These are phyloP conservation scores for Rhopilema esculentum DNA, from an alignment of 30 jellyfish, hydroid and myxozoan species.

Conservation along the genomic window DNA sequence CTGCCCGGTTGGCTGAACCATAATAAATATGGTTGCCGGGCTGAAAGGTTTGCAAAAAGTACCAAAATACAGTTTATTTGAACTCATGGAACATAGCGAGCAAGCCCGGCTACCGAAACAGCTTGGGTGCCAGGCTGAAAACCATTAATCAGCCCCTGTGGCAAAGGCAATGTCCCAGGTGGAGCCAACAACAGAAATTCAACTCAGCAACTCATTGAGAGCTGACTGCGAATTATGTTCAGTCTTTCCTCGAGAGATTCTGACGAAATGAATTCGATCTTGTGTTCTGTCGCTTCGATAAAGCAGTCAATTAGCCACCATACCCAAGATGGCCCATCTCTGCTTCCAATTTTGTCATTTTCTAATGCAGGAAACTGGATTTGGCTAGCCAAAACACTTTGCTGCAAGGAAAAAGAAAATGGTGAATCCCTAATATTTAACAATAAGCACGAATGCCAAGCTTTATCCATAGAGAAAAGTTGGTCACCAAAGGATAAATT, in stretches of 20 bases:
- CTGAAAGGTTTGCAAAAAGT: no score
- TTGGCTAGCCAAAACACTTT: background rate
- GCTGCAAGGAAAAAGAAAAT: background rate
- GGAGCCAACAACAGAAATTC: background rate
- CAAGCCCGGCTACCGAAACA: no score
- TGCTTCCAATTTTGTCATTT: constrained; percentile 23
- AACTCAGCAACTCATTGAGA: background rate
- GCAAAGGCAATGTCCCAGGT: background rate
- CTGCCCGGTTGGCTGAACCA: no score
- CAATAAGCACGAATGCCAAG: background rate
- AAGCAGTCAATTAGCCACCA: constrained; percentile 87
- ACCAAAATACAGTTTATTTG: no score
- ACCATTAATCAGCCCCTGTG: no score
- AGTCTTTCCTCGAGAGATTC: constrained; percentile 51
- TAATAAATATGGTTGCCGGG: no score
- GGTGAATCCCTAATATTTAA: background rate
- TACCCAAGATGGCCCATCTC: constrained; percentile 93
- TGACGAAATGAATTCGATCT: constrained; percentile 18
- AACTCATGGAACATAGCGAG: no score
- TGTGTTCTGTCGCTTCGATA: constrained; percentile 16
- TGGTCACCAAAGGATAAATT: no score
- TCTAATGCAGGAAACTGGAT: constrained; percentile 62
- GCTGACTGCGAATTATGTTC: constrained; percentile 2
- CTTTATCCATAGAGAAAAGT: no score
- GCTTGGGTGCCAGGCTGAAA: no score